Base-by-base conservation (phyloP, 2,113 vertebrate genomes). In the Istiophorus platypterus region DNA sequence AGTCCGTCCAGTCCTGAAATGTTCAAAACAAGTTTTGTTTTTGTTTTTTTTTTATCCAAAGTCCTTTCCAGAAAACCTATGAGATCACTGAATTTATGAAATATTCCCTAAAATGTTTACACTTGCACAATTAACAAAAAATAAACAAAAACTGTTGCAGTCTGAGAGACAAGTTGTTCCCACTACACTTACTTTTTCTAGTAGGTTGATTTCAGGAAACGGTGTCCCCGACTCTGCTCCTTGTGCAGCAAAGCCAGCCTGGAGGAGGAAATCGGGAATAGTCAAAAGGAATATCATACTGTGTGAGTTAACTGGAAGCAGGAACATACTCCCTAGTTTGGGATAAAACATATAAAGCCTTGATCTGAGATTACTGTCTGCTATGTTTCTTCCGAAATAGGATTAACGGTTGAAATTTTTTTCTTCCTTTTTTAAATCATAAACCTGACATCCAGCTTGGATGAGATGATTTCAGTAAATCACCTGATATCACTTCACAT, bases 1-100 rank as follows among this genome's bases (percentile, higher is more conserved):
- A 99, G 85, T 99, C 98, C 18, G 96, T 99, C 98, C 98, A 99
- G 75, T 99, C 98, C 98, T 99, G 63, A 76, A 72, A 89, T 45
- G 71, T 57, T 52, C 34, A 92, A 92, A 51, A 76, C 0, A 17
- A n/a, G n/a, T n/a, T n/a, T n/a, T n/a, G n/a, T n/a, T n/a, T n/a
- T n/a, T 52, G 9, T 1, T 14, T 45, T 22, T 52, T 22, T 37
- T 24, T 29, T 14, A 12, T 11, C 34, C 2, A 73, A 24, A 34
- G 31, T 54, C 18, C 54, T 47, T 72, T 61, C 24, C 9, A 27
- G 6, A 47, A 24, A 15, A 52, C 0, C 4, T 26, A 26, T 5
- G n/a, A 57, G 45, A 45, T 67, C 7, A 7, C 13, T 13, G 26
- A 13, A n/a, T n/a, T n/a, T n/a, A n/a, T n/a, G n/a, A n/a, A n/a